A percentile compares a stretch with the other conserved stretches of the same genome.
Conservation (phyloP, 1,140 invertebrate genomes). For the Fragariocoptes setiger region DNA sequence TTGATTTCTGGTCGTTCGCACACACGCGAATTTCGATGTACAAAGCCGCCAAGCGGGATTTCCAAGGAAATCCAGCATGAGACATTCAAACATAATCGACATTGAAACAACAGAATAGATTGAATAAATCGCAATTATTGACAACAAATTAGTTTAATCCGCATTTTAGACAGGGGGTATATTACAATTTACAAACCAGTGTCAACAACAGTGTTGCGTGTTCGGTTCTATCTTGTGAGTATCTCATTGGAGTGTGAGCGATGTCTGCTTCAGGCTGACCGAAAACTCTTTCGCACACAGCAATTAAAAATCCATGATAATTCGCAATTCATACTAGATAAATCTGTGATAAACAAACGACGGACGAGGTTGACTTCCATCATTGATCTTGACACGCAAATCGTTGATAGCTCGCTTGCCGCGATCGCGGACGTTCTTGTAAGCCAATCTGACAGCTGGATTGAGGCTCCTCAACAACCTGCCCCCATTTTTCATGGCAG, state of each 20-base stretch:
- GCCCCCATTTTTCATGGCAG: slow-evolving; percentile 27
- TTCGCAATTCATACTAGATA: not conserved
- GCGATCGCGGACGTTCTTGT: slow-evolving; percentile 20
- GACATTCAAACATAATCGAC: too few relatives aligned
- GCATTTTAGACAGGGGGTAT: too few relatives aligned
- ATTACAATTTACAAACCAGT: too few relatives aligned
- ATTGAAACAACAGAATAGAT: too few relatives aligned
- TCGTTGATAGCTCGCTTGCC: slow-evolving; percentile 31
- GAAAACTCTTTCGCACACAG: slow-evolving; percentile 3
- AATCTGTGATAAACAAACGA: not conserved
- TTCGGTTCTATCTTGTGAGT: too few relatives aligned
- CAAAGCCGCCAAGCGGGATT: too few relatives aligned
- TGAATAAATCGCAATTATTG: too few relatives aligned
- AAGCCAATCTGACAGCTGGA: slow-evolving; percentile 42
- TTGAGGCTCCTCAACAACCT: slow-evolving; percentile 41
- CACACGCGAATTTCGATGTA: too few relatives aligned
- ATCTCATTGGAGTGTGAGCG: too few relatives aligned
- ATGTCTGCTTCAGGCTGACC: not conserved
- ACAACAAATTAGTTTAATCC: too few relatives aligned
- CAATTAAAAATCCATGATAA: not conserved
- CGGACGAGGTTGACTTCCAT: slow-evolving; percentile 11
- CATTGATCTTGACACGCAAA: slow-evolving; percentile 27
- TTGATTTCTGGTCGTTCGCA: slow-evolving; percentile 31
- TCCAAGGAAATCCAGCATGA: too few relatives aligned
- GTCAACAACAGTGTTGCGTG: too few relatives aligned